phyloP scores from a whole-genome alignment of 2,113 vertebrate species.

The Excalfactoria chinensis region DNA sequence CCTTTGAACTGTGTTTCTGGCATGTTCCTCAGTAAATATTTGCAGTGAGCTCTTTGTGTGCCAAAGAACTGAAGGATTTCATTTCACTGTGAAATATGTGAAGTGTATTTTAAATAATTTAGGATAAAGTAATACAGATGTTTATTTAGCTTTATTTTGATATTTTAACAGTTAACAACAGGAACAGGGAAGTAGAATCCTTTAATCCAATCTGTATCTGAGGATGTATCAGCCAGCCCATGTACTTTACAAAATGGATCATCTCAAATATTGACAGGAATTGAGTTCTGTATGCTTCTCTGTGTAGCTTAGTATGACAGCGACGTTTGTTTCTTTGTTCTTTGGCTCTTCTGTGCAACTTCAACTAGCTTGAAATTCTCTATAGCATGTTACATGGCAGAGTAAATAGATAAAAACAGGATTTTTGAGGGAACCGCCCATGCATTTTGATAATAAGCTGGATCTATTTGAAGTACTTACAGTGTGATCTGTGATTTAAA shows the following conservation, averaged over 20 bases:
- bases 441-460: not conserved
- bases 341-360: not conserved
- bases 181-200: not conserved
- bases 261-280: not conserved
- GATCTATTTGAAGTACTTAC: not conserved
- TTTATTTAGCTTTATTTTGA: slow-evolving; percentile 7
- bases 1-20: slow-evolving; percentile 41
- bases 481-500: not conserved
- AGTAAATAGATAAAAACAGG: not conserved
- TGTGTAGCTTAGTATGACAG: not conserved
- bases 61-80: not conserved
- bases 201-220: not conserved
- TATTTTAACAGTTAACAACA: not conserved
- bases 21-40: slow-evolving; percentile 38
- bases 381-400: not conserved
- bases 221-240: not conserved
- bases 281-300: not conserved
- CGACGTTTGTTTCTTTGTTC: not conserved
- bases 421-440: rapidly evolving
- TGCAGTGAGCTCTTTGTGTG: slow-evolving; percentile 19
- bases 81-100: not conserved
- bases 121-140: not conserved
- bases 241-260: not conserved
- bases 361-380: not conserved
- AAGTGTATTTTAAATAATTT: slow-evolving; percentile 30